phyloP scores from a whole-genome alignment of 2,797 vertebrate genomes.

The Propithecus deckenii region DNA sequence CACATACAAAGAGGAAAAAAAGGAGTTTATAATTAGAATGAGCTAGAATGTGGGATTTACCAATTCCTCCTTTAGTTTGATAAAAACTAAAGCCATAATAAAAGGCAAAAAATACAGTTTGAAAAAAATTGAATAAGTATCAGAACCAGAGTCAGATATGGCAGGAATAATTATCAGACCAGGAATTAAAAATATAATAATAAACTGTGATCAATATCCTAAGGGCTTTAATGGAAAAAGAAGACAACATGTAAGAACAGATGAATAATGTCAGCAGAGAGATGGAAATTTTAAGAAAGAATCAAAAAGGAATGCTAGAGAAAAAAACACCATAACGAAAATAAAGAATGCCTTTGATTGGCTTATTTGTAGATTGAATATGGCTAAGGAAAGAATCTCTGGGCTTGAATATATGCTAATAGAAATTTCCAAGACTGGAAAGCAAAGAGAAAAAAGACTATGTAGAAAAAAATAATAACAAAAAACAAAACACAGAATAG shows the following conservation, averaged over 20 bases:
- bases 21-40: too few species aligned
- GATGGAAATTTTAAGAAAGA: neutral
- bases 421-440: neutral
- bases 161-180: neutral
- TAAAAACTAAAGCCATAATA: neutral
- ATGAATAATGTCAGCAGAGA: neutral
- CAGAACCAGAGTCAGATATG: neutral
- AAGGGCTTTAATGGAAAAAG: neutral
- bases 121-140: neutral
- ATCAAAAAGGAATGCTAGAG: neutral
- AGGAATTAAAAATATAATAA: neutral
- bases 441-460: neutral
- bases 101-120: neutral
- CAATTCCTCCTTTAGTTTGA: too few species aligned
- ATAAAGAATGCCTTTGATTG: neutral
- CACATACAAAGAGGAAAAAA: too few species aligned
- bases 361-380: too few species aligned
- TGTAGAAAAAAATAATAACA: neutral
- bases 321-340: neutral
- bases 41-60: too few species aligned
- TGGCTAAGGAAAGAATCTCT: neutral
- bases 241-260: neutral
- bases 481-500: neutral
- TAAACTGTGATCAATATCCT: neutral
- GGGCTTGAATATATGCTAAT: neutral